Conservation (phyloP, 37 sponge, comb jelly and placozoan genomes). For the Beroe forskalii region DNA sequence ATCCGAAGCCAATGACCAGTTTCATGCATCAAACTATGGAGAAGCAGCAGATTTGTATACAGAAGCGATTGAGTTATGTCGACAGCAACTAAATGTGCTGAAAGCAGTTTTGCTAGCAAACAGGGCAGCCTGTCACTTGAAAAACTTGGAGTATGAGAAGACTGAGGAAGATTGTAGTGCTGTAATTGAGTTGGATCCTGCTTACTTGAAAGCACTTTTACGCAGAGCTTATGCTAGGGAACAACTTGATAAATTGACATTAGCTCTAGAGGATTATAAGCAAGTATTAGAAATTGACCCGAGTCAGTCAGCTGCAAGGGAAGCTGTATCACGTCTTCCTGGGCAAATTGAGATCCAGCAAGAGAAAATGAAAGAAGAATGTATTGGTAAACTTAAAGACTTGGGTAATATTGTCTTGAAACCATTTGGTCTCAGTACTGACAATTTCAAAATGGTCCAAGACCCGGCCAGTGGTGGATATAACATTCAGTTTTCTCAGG, state of each 20-base stretch:
- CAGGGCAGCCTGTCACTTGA: conserved; percentile 33
- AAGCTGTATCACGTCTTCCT: conserved; percentile 83
- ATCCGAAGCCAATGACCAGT: background rate
- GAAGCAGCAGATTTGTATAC: background rate
- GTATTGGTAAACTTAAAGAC: conserved; percentile 81
- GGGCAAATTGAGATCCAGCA: conserved; percentile 83
- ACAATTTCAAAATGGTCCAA: conserved; percentile 88
- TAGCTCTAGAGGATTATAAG: conserved; percentile 89
- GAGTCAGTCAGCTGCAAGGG: conserved; percentile 67
- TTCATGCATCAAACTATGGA: background rate
- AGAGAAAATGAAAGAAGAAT: conserved; percentile 91
- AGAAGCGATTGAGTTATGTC: conserved; percentile 12
- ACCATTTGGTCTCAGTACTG: conserved; percentile 93
- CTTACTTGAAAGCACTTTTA: conserved; percentile 81
- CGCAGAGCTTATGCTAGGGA: conserved; percentile 82
- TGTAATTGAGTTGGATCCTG: conserved; percentile 77
- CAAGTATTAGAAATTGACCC: conserved; percentile 76
- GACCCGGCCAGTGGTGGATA: conserved; percentile 92
- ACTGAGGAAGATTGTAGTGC: conserved; percentile 58
- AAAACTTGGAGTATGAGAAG: background rate
- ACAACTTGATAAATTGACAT: conserved; percentile 82
- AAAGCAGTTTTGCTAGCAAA: conserved; percentile 6
- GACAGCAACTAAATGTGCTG: conserved; percentile 2
- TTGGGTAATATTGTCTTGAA: conserved; percentile 88
- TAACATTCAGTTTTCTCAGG: conserved; percentile 77